Evolutionary conservation across 2,797 vertebrate genomes (phyloP), one percentile per base, ranked within the genome.

Genomic region (Distichodus sexfasciatus): DNA sequence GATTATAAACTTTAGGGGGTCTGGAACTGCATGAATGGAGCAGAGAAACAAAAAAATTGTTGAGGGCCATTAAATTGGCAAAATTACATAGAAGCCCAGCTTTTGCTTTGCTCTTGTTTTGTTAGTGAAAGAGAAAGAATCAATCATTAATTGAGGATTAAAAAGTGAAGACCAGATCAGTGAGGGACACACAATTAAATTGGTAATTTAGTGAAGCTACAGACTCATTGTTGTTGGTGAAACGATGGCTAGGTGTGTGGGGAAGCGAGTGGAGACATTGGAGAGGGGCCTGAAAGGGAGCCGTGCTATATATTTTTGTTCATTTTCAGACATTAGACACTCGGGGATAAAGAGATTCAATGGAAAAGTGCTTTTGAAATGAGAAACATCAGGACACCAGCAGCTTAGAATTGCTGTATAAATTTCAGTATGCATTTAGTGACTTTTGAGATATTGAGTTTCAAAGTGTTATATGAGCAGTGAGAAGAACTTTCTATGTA

Each of bases 281-380:
- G n/a, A n/a, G n/a, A n/a, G n/a, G n/a, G n/a, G n/a, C n/a, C n/a
- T n/a, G n/a, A n/a, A n/a, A n/a, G n/a, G n/a, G n/a, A n/a, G n/a
- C 14, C n/a, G 3, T 33, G 38, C 17, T 35, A 10, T 1, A 23
- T 62, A 29, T 54, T 47, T n/a, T 50, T 54, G 40, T 23, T 38
- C 23, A 21, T 55, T 38, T 51, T 5, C 29, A 50, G 38, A 44
- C 40, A 47, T 15, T 36, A 67, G 79, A 76, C 71, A 74, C 65
- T 72, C 28, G 26, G 70, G 76, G 76, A 71, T 75, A 76, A 57
- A 43, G 69, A 77, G 83, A 78, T 86, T 87, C 81, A 85, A 87
- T 87, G 80, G 77, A 79, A 79, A 64, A 40, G 64, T 61, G 69
- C 35, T 79, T 87, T 86, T 86, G 81, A 85, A 84, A 83, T 82